These are phyloP conservation scores for Aplidium turbinatum DNA, from an alignment of 23 tunicate genomes.

Conservation along the genomic window DNA sequence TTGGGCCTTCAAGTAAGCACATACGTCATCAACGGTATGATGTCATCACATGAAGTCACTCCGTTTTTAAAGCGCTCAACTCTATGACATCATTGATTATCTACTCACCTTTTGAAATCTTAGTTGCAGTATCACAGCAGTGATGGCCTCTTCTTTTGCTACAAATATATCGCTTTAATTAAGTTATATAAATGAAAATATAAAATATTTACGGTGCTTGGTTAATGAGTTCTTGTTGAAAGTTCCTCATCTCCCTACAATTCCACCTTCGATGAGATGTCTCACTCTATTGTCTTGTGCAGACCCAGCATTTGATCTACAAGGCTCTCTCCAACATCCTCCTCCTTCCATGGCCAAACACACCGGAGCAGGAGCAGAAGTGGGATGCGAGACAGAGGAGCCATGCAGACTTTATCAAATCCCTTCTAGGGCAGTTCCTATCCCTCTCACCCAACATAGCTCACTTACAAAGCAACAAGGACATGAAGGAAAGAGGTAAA, in stretches of 20 bases:
- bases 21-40: no score
- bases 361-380: slow-evolving; percentile 84
- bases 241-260: not conserved
- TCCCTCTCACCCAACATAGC: slow-evolving; percentile 28
- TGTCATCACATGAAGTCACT: no score
- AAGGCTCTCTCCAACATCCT: slow-evolving; percentile 76
- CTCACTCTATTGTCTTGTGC: not conserved
- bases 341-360: slow-evolving; percentile 92
- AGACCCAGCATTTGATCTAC: slow-evolving; percentile 80
- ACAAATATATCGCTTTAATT: no score
- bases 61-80: no score
- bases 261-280: not conserved
- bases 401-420: slow-evolving; percentile 52
- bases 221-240: no score
- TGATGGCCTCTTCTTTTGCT: no score
- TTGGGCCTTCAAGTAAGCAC: slow-evolving; percentile 53
- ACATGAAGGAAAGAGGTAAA: slow-evolving; percentile 25
- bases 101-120: no score
- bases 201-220: no score
- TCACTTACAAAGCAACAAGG: not conserved
- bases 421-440: slow-evolving; percentile 58
- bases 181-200: no score
- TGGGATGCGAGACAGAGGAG: slow-evolving; percentile 65
- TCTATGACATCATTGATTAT: no score
- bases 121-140: no score